Conservation (phyloP, 1,140 invertebrate species). For the Caenorhabditis brenneri region DNA sequence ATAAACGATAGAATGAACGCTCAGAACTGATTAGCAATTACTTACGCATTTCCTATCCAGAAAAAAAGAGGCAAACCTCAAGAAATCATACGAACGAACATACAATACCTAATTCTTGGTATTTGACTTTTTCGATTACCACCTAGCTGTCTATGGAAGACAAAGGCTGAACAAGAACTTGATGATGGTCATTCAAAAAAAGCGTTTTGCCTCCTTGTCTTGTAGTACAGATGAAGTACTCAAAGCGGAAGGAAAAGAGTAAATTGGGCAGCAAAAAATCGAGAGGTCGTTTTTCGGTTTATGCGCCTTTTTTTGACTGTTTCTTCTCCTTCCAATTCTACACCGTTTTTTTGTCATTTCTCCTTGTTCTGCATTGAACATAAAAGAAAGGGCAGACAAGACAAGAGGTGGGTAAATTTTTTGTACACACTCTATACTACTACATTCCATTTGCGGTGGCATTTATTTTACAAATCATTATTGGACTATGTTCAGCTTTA, state of each 20-base stretch:
- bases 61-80: too few species aligned
- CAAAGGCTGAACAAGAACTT: conserved; percentile 3
- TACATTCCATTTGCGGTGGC: neutral
- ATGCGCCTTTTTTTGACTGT: neutral
- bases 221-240: conserved; percentile 21
- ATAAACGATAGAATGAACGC: too few species aligned
- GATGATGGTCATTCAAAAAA: conserved; percentile 4
- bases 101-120: too few species aligned
- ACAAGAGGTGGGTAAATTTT: neutral
- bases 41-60: too few species aligned
- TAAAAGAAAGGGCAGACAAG: conserved; percentile 19
- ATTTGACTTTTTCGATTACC: neutral
- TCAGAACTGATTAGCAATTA: too few species aligned
- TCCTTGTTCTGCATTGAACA: too few species aligned
- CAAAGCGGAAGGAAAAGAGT: conserved; percentile 30
- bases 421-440: conserved; percentile 22
- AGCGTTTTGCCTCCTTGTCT: conserved; percentile 9
- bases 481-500: conserved; percentile 33
- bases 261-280: conserved; percentile 37
- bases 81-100: neutral
- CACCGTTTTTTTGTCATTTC: neutral
- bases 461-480: conserved; percentile 43
- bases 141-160: neutral
- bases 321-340: neutral
- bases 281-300: conserved; percentile 36